A percentile compares a stretch with the other conserved stretches of the same genome.
phyloP scores from a whole-genome alignment of 2,888 invertebrate genomes.

The Hoplodrina ambigua region DNA sequence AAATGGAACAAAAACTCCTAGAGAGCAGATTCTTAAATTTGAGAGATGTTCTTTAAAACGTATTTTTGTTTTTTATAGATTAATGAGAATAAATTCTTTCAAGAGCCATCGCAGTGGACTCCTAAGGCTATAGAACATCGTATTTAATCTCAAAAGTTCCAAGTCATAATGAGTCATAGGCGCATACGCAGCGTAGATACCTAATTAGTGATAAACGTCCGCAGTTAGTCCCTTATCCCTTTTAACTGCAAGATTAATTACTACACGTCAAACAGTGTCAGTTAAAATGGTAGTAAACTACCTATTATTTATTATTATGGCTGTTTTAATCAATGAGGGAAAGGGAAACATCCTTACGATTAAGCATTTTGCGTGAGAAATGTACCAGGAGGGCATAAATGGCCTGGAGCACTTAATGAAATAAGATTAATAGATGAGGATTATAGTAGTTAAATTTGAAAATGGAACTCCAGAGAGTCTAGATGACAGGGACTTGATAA shows the following conservation, averaged over 20 bases:
- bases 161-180: background rate
- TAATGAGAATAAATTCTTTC: background rate
- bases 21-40: background rate
- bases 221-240: slow-evolving; percentile 34
- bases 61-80: background rate
- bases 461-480: background rate
- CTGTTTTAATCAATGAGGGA: slow-evolving; percentile 22
- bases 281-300: slow-evolving; percentile 26
- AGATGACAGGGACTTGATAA: too few relatives aligned
- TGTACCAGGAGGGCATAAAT: slow-evolving; percentile 23
- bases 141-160: background rate
- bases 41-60: background rate
- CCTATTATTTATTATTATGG: slow-evolving; percentile 39
- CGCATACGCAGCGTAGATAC: slow-evolving; percentile 15
- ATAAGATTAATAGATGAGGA: background rate
- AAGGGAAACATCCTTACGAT: background rate
- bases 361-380: slow-evolving; percentile 5
- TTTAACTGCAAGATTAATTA: slow-evolving; percentile 40
- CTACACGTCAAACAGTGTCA: slow-evolving; percentile 30
- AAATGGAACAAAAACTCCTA: too few relatives aligned
- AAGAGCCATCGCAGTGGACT: background rate
- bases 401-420: background rate
- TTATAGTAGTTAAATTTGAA: background rate
- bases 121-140: background rate
- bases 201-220: slow-evolving; percentile 40